phyloP scores from a whole-genome alignment of 1,140 invertebrate species.

The Drosophila ercepeae region DNA sequence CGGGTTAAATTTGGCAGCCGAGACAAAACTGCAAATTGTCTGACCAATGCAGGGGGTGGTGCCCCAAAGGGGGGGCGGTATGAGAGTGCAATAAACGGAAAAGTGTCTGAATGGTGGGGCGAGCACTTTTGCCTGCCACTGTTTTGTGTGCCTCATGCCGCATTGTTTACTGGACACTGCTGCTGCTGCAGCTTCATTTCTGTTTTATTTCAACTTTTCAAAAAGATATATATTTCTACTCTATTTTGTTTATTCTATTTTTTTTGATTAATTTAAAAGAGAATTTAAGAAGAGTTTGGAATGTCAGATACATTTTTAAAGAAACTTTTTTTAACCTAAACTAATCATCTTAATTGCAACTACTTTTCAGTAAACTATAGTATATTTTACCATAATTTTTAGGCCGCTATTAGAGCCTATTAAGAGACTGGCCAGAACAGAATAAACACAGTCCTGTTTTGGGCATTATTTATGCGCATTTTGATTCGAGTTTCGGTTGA shows the following conservation, averaged over 20 bases:
- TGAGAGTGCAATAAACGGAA: constrained; percentile 73
- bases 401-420: constrained; percentile 17
- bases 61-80: background rate
- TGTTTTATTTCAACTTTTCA: constrained; percentile 12
- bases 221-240: background rate
- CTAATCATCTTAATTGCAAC: no score
- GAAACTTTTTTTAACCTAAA: no score
- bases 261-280: no score
- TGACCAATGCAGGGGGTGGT: constrained; percentile 51
- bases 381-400: constrained; percentile 10
- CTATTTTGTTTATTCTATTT: background rate
- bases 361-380: background rate
- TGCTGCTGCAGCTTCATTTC: constrained; percentile 8
- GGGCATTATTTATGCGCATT: constrained; percentile 66
- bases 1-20: constrained; percentile 74
- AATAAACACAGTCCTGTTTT: constrained; percentile 12
- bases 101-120: constrained; percentile 61
- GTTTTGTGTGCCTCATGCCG: constrained; percentile 51
- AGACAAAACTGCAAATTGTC: constrained; percentile 79
- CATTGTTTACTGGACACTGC: constrained; percentile 50
- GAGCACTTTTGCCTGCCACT: constrained; percentile 58
- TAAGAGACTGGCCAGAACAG: constrained; percentile 23
- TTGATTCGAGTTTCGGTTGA: constrained; percentile 52
- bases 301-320: no score
- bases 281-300: no score